Evolutionary conservation across 2,113 vertebrate genomes (phyloP).

Genomic region (Periophthalmus modestus): DNA sequence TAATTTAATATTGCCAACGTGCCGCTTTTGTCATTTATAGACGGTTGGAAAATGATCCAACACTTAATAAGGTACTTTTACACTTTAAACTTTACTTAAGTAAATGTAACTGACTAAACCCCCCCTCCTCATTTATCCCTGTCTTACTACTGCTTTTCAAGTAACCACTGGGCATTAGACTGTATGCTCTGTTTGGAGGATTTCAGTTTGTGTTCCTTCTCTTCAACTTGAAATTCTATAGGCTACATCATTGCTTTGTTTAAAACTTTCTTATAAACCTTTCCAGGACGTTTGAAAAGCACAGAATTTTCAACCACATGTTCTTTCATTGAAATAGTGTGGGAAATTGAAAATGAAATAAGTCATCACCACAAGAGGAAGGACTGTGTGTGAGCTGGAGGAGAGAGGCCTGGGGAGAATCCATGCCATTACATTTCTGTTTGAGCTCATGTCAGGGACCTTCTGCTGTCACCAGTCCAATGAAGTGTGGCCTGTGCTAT

Average conservation of each 20-base stretch:
- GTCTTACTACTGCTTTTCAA: too few relatives aligned
- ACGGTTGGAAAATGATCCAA: too few relatives aligned
- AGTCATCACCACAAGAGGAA: constrained; percentile 11
- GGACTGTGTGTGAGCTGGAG: constrained; percentile 24
- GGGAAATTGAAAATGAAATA: constrained; percentile 3
- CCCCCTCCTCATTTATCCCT: too few relatives aligned
- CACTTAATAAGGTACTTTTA: too few relatives aligned
- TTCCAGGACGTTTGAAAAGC: background rate
- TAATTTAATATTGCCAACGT: too few relatives aligned
- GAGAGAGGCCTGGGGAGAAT: constrained; percentile 50
- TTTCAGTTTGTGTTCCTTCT: background rate
- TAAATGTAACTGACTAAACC: too few relatives aligned
- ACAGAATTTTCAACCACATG: constrained; percentile 32
- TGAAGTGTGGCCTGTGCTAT: constrained; percentile 66
- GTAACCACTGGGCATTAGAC: background rate
- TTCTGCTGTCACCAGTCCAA: constrained; percentile 64
- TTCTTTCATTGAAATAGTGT: constrained; percentile 20
- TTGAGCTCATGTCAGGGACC: constrained; percentile 66
- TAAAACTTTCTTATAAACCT: background rate
- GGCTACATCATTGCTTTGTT: background rate
- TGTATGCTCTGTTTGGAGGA: background rate
- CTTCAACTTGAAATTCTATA: background rate
- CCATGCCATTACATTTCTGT: constrained; percentile 59
- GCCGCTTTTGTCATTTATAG: too few relatives aligned
- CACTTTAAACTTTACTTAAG: too few relatives aligned